Base-by-base conservation (phyloP, 2,888 invertebrate species). In the Ophioninae sp. region DNA sequence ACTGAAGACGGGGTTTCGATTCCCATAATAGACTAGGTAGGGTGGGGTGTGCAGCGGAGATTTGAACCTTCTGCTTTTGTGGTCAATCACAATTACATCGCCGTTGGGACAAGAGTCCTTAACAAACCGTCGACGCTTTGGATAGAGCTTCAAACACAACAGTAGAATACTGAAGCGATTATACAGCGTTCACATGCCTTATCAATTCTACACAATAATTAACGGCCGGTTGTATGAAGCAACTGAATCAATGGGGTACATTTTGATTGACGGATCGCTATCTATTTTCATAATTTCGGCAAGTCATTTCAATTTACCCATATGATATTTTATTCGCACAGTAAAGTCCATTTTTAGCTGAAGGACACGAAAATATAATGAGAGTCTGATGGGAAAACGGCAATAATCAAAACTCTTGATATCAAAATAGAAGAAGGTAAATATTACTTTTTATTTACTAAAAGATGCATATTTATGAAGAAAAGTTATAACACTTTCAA, bases 31-130 rank as follows among this genome's bases (percentile, higher is more conserved):
- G n/a, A 30, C 7, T 3, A 30, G 17, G 17, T 1, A 37, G 17
- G 63, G n/a, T 0, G 3, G 51, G 23, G 9, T 20, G 9, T 9
- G 10, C 10, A 17, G 37, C n/a, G 37, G 58, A 37, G n/a, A n/a
- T 30, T 0, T 9, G n/a, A 41, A 13, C 10, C 30, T 10, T 37
- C 30, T 17, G 22, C 30, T 10, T 37, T 20, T 17, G 9, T 37
- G 37, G 37, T 71, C 71, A 71, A 58, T 71, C 58, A 30, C 37
- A 37, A n/a, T 71, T 20, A 20, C n/a, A 58, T 20, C 6, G 6
- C n/a, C 56, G 30, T n/a, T 30, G 7, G 6, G 37, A 56, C n/a
- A 6, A 17, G 69, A 56, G 20, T 30, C 9, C 56, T 22, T 51
- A 6, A 0, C 17, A 2, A 13, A 17, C 51, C 51, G 13, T 51